Percentiles rank a stretch among this genome's conserved stretches.
phyloP scores from a whole-genome alignment of 2,888 invertebrate genomes.

The Timema podura region DNA sequence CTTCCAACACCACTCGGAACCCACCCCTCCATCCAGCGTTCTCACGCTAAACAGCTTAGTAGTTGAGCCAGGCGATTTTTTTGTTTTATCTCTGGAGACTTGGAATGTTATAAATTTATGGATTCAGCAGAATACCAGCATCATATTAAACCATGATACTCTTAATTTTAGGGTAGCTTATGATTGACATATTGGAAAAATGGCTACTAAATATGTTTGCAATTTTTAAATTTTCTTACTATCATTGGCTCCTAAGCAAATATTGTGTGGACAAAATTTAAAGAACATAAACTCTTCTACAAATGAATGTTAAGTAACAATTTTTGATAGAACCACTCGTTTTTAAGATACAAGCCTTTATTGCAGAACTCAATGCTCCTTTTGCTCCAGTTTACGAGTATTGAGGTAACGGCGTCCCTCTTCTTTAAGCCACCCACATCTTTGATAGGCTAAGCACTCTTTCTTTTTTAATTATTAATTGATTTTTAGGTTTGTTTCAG shows the following conservation, averaged over 20 bases:
- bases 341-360: not conserved
- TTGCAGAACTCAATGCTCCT: not conserved
- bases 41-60: too few species aligned
- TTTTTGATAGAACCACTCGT: too few species aligned
- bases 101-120: conserved; percentile 1
- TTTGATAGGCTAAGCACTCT: too few species aligned
- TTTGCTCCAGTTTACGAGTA: too few species aligned
- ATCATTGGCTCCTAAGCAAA: not conserved
- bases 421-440: too few species aligned
- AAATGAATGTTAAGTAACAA: not conserved
- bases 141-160: not conserved
- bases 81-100: not conserved
- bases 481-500: too few species aligned
- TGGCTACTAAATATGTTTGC: not conserved
- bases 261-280: not conserved
- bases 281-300: not conserved
- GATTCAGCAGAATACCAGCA: conserved; percentile 3
- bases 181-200: not conserved
- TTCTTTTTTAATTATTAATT: too few species aligned
- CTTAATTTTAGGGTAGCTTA: not conserved
- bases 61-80: conserved; percentile 5
- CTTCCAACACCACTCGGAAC: too few species aligned
- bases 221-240: not conserved
- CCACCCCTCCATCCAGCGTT: too few species aligned
- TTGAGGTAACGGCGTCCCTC: too few species aligned